Conservation (phyloP, 2,797 vertebrate species). For the Scleropages formosus region DNA sequence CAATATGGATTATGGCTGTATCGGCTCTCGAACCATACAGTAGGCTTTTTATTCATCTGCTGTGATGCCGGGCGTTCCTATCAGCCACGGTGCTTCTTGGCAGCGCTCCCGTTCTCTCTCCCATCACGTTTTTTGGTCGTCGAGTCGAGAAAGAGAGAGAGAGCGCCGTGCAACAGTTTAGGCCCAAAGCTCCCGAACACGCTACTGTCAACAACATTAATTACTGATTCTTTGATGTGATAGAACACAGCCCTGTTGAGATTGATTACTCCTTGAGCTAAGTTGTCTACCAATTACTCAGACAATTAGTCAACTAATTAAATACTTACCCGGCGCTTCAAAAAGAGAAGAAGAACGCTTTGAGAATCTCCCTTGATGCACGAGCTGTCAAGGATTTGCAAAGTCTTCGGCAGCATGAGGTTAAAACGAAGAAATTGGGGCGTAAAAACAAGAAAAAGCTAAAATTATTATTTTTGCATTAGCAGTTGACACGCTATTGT, state of each 20-base stretch:
- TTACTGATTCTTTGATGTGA: conserved; percentile 98
- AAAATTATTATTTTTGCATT: too few relatives aligned
- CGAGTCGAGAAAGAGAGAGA: conserved; percentile 39
- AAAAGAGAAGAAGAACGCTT: conserved; percentile 85
- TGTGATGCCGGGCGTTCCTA: conserved; percentile 56
- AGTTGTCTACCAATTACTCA: conserved; percentile 99
- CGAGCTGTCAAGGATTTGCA: conserved; percentile 80
- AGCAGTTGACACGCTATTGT: conserved; percentile 13
- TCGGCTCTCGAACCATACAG: background rate
- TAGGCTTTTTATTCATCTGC: background rate
- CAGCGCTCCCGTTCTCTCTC: conserved; percentile 59
- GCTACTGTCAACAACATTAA: conserved; percentile 88
- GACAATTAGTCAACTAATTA: conserved; percentile 99
- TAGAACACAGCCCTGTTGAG: conserved; percentile 96
- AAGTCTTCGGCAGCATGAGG: conserved; percentile 44
- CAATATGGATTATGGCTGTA: background rate
- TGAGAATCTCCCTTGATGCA: conserved; percentile 81
- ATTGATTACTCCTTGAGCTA: conserved; percentile 99
- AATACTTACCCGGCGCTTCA: conserved; percentile 98
- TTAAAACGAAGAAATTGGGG: conserved; percentile 30
- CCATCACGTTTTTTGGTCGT: too few relatives aligned
- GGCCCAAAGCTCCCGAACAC: conserved; percentile 61
- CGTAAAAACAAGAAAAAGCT: conserved; percentile 11
- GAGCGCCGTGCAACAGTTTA: conserved; percentile 63
- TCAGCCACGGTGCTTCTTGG: conserved; percentile 56